A percentile compares a stretch with the other conserved stretches of the same genome.
These are phyloP conservation scores for Ctena decussata DNA, from an alignment of 2,888 invertebrate genomes.

Conservation along the genomic window DNA sequence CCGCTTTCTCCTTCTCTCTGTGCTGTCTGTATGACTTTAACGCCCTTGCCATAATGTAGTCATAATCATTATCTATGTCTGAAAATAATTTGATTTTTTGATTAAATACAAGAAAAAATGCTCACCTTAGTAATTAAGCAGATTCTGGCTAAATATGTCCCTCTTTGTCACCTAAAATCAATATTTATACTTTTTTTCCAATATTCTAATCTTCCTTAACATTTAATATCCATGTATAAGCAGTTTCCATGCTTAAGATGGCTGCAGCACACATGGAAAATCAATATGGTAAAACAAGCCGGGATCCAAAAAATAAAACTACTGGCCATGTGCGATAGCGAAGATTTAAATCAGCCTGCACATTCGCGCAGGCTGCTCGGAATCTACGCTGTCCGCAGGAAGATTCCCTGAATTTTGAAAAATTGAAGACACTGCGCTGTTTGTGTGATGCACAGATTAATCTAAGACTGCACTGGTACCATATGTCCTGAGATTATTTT, in stretches of 20 bases:
- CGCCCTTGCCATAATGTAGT: slow-evolving; percentile 78
- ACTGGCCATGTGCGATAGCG: too few relatives aligned
- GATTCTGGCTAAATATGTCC: too few relatives aligned
- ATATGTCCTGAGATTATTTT: too few relatives aligned
- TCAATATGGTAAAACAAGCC: slow-evolving; percentile 31
- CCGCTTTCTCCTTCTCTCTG: slow-evolving; percentile 69
- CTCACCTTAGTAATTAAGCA: neutral
- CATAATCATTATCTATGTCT: slow-evolving; percentile 79
- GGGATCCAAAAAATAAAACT: too few relatives aligned
- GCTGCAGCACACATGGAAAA: slow-evolving; percentile 32
- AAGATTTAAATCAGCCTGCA: too few relatives aligned
- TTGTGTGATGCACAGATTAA: too few relatives aligned
- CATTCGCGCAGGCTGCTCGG: too few relatives aligned
- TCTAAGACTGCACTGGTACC: too few relatives aligned
- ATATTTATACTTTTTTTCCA: neutral
- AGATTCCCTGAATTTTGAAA: too few relatives aligned
- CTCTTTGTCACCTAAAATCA: neutral
- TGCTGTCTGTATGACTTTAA: slow-evolving; percentile 74
- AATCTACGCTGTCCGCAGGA: too few relatives aligned
- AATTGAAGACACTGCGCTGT: too few relatives aligned
- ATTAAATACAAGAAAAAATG: neutral
- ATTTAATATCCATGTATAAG: slow-evolving; percentile 7
- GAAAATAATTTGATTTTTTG: slow-evolving; percentile 58
- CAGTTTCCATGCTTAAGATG: slow-evolving; percentile 34
- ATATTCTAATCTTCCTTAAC: neutral